These are phyloP conservation scores for Nemotelus pantherinus DNA, from an alignment of 2,888 invertebrate genomes.

Conservation along the genomic window DNA sequence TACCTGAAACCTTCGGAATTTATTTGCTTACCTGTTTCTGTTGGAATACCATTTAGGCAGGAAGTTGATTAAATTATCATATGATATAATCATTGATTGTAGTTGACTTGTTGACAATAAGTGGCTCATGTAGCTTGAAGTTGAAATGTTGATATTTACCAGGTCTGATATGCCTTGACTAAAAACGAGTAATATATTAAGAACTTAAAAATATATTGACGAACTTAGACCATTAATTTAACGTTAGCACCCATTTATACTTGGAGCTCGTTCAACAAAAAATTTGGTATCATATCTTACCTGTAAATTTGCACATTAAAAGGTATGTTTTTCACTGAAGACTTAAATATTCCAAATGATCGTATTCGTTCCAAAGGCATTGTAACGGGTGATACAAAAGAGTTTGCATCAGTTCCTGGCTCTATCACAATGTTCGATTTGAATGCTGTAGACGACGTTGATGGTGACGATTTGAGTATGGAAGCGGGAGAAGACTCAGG, in stretches of 20 bases:
- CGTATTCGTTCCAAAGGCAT: conserved; percentile 62
- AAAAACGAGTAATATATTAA: conserved; percentile 45
- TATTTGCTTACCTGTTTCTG: conserved; percentile 61
- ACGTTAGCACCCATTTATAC: too few species aligned
- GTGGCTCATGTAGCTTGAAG: conserved; percentile 60
- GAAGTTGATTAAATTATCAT: conserved; percentile 64
- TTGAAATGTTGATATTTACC: conserved; percentile 63
- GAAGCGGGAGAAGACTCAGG: conserved; percentile 47
- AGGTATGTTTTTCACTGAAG: conserved; percentile 63
- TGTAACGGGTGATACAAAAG: conserved; percentile 53
- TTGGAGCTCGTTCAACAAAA: too few species aligned
- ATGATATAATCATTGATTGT: conserved; percentile 63
- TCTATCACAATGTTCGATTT: conserved; percentile 15
- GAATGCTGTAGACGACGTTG: conserved; percentile 52
- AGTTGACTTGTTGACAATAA: conserved; percentile 63
- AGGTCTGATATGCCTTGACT: conserved; percentile 65
- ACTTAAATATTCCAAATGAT: conserved; percentile 64
- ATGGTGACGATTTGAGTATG: conserved; percentile 9
- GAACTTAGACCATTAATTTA: background rate
- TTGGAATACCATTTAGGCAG: conserved; percentile 64
- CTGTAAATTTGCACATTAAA: conserved; percentile 64
- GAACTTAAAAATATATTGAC: background rate
- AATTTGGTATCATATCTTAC: conserved; percentile 56
- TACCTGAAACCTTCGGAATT: too few species aligned
- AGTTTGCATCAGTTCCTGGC: conserved; percentile 46